A percentile compares a stretch with the other conserved stretches of the same genome.
Evolutionary conservation across 2,113 vertebrate species (phyloP).

Genomic region (Gambusia affinis): DNA sequence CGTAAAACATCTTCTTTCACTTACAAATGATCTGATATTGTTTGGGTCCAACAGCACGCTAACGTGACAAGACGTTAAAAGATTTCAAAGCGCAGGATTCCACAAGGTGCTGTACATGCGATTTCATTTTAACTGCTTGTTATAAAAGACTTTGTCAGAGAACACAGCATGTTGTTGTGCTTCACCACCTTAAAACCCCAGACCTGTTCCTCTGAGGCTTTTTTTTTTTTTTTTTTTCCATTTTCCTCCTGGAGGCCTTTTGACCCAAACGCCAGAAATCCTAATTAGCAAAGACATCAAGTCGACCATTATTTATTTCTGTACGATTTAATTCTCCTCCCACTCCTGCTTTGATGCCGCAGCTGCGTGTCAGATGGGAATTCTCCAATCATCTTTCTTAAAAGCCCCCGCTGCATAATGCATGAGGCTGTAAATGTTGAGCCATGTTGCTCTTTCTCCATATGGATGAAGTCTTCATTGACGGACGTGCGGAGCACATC

Average conservation of each 20-base stretch:
- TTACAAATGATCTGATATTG: not conserved
- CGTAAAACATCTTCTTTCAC: not conserved
- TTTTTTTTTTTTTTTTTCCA: not conserved
- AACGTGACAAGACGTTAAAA: not conserved
- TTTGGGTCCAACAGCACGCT: not conserved
- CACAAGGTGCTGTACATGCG: not conserved
- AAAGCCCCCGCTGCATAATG: slow-evolving; percentile 69
- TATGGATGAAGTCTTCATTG: slow-evolving; percentile 57
- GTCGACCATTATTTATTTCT: slow-evolving; percentile 72
- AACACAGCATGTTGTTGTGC: slow-evolving; percentile 9
- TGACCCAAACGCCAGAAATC: slow-evolving; percentile 64
- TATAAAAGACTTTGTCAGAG: not conserved
- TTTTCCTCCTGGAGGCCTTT: slow-evolving; percentile 38
- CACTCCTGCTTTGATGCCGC: slow-evolving; percentile 71
- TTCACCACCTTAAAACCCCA: slow-evolving; percentile 4
- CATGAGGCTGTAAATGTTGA: slow-evolving; percentile 67
- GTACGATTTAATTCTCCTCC: slow-evolving; percentile 72
- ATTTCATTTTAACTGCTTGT: not conserved
- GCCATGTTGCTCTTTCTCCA: slow-evolving; percentile 46
- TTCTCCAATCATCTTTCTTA: slow-evolving; percentile 71
- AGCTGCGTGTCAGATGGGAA: slow-evolving; percentile 66
- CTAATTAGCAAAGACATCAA: slow-evolving; percentile 75
- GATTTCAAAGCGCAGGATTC: not conserved
- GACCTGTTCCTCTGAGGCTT: slow-evolving; percentile 19
- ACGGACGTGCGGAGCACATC: slow-evolving; percentile 14